These are phyloP conservation scores for Natator depressus DNA, from an alignment of 2,113 vertebrate genomes.

Conservation along the genomic window DNA sequence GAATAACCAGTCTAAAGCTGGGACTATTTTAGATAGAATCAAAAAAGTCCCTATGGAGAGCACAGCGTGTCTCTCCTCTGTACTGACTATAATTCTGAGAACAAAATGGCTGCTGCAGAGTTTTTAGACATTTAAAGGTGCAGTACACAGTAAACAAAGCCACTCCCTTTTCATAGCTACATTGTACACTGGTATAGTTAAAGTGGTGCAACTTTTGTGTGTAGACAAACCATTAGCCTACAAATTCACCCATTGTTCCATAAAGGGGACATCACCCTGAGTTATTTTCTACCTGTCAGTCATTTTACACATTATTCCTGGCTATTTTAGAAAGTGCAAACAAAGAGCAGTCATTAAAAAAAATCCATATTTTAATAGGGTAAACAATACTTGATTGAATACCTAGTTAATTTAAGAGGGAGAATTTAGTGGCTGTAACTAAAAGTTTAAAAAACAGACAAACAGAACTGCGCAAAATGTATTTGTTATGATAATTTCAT, in stretches of 20 bases:
- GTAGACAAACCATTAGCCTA: conserved; percentile 46
- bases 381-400: not conserved
- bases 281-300: conserved; percentile 23
- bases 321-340: not conserved
- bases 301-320: conserved; percentile 40
- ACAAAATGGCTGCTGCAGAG: not conserved
- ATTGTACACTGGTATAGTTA: not conserved
- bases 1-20: not conserved
- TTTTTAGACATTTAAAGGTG: not conserved
- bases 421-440: conserved; percentile 45
- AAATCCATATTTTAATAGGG: not conserved
- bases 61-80: rapidly evolving
- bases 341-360: not conserved
- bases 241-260: conserved; percentile 15
- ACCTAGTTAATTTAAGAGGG: not conserved
- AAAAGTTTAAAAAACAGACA: conserved; percentile 53
- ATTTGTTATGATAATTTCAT: conserved; percentile 51
- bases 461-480: not conserved
- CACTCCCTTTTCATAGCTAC: not conserved
- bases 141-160: not conserved
- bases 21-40: not conserved
- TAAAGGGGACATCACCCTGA: conserved; percentile 9
- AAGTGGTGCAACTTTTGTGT: conserved; percentile 44
- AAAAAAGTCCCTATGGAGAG: not conserved
- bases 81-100: not conserved